Base-by-base conservation (phyloP, 2,113 vertebrate species). In the Lampris incognitus region DNA sequence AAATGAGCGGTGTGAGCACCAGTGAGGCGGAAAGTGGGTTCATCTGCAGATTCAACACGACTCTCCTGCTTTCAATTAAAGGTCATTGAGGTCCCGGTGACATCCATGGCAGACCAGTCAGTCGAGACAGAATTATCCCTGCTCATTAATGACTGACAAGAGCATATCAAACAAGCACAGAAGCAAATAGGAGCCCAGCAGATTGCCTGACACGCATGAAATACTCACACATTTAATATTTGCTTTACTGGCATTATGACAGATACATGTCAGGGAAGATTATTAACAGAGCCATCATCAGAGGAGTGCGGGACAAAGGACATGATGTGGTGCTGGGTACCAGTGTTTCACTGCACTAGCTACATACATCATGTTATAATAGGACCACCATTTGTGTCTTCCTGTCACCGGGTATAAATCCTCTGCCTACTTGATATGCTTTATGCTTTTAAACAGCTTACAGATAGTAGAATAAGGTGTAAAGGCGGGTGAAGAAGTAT, bases 121-220 rank as follows among this genome's bases (percentile, higher is more conserved):
- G 85, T 74, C 73, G 79, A 76, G 76, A 73, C 48, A 10, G 66
- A 83, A 82, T 84, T 81, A 81, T 71, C 68, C 80, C 74, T 56
- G 76, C 82, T 82, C 81, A 83, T 87, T 87, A 89, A 84, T 52
- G 84, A 58, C 82, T 90, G 89, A 89, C 82, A 78, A 38, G 81
- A 86, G 73, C 85, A 49, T 87, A 89, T 89, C 87, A 85, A 72
- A 91, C 87, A 88, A 0, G 37, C 50, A 73, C 78, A 39, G 42
- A 9, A 54, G 84, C 82, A 78, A 77, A 79, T 65, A 72, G 79
- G 74, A 74, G 69, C 69, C 69, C 9, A 72, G 4, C 71, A 37
- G 63, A 74, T 68, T 79, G 73, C 68, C 78, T 64, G 78, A 81
- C 84, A 64, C 64, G 66, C 82, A 63, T 88, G 83, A 80, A 83